Conservation (phyloP, 2,888 invertebrate species). For the Molanna angustata region DNA sequence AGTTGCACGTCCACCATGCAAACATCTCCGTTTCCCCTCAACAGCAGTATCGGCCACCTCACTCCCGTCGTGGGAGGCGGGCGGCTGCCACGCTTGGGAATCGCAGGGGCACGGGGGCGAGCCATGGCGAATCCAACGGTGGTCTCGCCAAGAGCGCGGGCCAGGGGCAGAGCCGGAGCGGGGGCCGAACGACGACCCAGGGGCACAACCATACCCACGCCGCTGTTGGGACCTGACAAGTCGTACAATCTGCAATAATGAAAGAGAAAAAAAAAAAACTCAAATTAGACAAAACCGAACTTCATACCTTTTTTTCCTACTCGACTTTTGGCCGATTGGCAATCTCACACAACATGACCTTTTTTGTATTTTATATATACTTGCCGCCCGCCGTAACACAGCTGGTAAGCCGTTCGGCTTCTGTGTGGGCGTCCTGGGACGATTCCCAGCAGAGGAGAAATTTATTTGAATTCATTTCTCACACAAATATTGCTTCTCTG, state of each 20-base stretch:
- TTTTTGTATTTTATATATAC: too few species aligned
- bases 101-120: conserved; percentile 49
- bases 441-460: too few species aligned
- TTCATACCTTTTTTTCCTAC: too few species aligned
- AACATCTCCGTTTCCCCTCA: conserved; percentile 84
- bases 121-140: conserved; percentile 84
- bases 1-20: conserved; percentile 57
- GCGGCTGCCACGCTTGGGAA: too few species aligned
- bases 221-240: conserved; percentile 34
- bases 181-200: conserved; percentile 21
- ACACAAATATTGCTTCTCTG: too few species aligned
- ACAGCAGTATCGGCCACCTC: conserved; percentile 68
- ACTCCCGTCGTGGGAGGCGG: conserved; percentile 6
- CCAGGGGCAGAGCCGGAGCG: conserved; percentile 41
- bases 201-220: background rate
- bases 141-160: conserved; percentile 45
- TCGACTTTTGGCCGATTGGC: too few species aligned
- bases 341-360: too few species aligned
- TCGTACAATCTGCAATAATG: conserved; percentile 48
- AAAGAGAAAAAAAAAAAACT: background rate
- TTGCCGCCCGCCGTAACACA: too few species aligned
- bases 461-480: too few species aligned
- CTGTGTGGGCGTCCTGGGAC: too few species aligned
- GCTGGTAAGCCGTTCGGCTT: too few species aligned
- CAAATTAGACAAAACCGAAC: background rate